Base-by-base conservation (phyloP, 37 sponge, comb jelly and placozoan genomes). In the Corticium candelabrum region DNA sequence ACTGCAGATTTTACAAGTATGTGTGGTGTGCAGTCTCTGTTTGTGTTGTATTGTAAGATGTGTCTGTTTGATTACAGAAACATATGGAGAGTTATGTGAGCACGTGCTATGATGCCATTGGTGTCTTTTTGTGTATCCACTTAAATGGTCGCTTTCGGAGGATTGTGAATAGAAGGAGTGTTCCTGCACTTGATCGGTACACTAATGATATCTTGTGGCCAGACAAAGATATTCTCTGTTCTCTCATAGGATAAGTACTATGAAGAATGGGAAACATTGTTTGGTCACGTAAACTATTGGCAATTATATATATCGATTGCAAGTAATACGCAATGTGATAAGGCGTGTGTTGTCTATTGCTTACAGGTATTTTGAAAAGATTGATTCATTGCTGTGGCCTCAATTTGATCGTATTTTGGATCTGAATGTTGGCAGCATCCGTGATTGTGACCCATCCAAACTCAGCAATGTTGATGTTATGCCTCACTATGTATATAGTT, bases 41-140 rank as follows among this genome's bases (percentile, higher is more conserved):
- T 21, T 38, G 3, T 78, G 5, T 2, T 78, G 5, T 27, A 34
- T 39, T 79, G 68, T 1, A 37, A 1, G 35, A 7, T 35, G 67
- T 38, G 3, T 67, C 67, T 2, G 67, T 29, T 21, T 38, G 27
- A 30, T 39, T 41, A 50, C 74, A 93, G 94, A 80, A 84, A 80
- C 74, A 90, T 2, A 78, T 82, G 1, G 85, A 84, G 37, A 39
- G 38, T 0, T 83, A 96, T 76, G 68, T 85, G 74, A 83, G 81
- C 30, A 78, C 41, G 41, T 91, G 93, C 68, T 98, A 87, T 69
- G 99, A 98, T 67, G 82, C 91, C 40, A 91, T 98, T 69, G 87
- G 99, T 3, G 80, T 98, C 31, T 87, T 98, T 73, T 85, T 98
- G 34, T 94, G 95, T 68, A 84, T 94, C 1, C 95, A 98, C 84